Percentiles rank a stretch among this genome's conserved stretches.
phyloP scores from a whole-genome alignment of 2,797 vertebrate genomes.

The Chaetophractus vellerosus region DNA sequence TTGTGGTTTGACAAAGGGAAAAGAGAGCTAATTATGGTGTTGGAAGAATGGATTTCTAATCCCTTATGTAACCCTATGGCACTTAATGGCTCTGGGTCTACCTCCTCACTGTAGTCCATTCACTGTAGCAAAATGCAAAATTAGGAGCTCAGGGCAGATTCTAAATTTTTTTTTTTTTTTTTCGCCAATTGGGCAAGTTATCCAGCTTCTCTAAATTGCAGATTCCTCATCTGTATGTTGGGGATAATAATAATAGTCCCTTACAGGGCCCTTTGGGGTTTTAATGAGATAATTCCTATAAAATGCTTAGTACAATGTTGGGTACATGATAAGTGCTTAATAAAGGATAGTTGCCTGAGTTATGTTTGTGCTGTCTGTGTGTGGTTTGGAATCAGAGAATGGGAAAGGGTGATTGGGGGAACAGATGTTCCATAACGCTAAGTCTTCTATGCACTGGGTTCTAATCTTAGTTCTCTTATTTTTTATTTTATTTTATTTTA shows the following conservation, averaged over 20 bases:
- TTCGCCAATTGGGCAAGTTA: neutral
- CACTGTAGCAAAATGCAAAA: neutral
- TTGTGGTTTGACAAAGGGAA: neutral
- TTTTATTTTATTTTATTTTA: too few relatives aligned
- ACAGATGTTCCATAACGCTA: too few relatives aligned
- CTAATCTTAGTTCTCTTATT: neutral
- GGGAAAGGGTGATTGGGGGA: too few relatives aligned
- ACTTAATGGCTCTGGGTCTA: neutral
- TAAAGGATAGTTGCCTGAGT: neutral
- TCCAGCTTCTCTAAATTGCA: neutral
- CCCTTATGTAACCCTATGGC: neutral
- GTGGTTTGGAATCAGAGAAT: too few relatives aligned
- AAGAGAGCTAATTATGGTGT: neutral
- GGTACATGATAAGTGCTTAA: neutral
- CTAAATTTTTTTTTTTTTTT: neutral
- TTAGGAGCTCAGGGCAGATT: neutral
- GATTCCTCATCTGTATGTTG: neutral
- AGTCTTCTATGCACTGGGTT: neutral
- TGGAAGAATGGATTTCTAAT: neutral
- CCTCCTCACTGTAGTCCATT: neutral
- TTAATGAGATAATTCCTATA: neutral
- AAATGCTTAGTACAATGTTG: neutral
- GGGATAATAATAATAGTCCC: neutral
- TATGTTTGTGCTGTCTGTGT: neutral
- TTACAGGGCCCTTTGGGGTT: neutral